These are phyloP conservation scores for Megastigmus dorsalis DNA, from an alignment of 2,888 invertebrate genomes.

Conservation along the genomic window DNA sequence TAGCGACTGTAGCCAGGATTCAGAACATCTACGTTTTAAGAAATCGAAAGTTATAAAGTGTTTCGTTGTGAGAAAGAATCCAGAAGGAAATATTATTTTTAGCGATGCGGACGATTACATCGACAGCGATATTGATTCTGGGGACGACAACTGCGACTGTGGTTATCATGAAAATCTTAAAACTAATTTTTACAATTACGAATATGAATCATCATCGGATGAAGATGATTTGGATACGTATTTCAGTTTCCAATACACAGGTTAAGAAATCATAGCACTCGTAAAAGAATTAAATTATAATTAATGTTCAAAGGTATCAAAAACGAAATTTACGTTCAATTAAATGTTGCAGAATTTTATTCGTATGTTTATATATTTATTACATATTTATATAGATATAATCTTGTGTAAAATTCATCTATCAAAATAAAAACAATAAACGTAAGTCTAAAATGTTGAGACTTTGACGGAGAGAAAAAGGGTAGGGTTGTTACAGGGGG, in stretches of 20 bases:
- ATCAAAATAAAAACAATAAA: conserved; percentile 72
- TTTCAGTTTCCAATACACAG: background rate
- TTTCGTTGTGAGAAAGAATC: conserved; percentile 24
- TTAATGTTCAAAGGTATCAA: conserved; percentile 36
- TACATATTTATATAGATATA: conserved; percentile 71
- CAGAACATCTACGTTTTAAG: background rate
- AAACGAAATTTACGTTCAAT: conserved; percentile 52
- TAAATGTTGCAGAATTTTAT: conserved; percentile 69
- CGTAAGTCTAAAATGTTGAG: conserved; percentile 64
- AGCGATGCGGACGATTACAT: conserved; percentile 14
- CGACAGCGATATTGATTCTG: conserved; percentile 2
- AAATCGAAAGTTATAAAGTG: conserved; percentile 12
- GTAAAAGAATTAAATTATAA: background rate
- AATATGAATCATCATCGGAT: conserved; percentile 26
- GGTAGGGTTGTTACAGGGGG: conserved; percentile 41
- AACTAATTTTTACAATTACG: conserved; percentile 8
- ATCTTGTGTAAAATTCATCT: conserved; percentile 71
- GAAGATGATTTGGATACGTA: background rate
- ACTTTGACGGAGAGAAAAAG: conserved; percentile 57
- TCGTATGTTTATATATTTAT: conserved; percentile 69
- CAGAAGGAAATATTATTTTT: background rate
- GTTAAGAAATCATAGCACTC: background rate
- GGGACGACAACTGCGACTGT: conserved; percentile 35
- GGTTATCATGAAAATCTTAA: conserved; percentile 13
- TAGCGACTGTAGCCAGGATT: background rate